Evolutionary conservation across 2,888 invertebrate genomes (phyloP).

Genomic region (Sthenelais limicola): DNA sequence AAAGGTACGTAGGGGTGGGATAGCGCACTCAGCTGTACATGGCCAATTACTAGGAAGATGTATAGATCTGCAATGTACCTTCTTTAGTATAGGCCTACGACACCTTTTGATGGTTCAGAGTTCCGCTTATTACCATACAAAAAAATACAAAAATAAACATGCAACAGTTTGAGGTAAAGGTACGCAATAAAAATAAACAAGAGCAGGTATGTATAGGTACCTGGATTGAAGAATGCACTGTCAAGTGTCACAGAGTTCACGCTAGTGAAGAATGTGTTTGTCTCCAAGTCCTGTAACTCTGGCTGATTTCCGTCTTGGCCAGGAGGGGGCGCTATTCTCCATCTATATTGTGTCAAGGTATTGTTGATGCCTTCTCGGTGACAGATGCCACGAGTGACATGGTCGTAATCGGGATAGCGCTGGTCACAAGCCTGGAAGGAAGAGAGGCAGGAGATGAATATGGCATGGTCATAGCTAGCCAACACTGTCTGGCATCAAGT

Average conservation of each 20-base stretch:
- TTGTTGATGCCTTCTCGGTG: slow-evolving; percentile 67
- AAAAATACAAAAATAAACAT: too few relatives aligned
- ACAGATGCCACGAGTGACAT: slow-evolving; percentile 63
- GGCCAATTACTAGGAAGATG: too few relatives aligned
- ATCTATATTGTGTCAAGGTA: slow-evolving; percentile 67
- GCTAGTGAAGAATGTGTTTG: slow-evolving; percentile 69
- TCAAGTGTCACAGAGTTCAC: slow-evolving; percentile 68
- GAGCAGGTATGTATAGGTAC: too few relatives aligned
- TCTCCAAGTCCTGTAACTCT: slow-evolving; percentile 64
- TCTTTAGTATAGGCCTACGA: too few relatives aligned
- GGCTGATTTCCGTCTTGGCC: slow-evolving; percentile 61
- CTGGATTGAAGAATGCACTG: slow-evolving; percentile 70
- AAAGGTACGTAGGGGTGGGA: too few relatives aligned
- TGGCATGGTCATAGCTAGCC: background rate
- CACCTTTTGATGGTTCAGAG: too few relatives aligned
- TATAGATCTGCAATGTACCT: too few relatives aligned
- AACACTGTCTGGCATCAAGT: background rate
- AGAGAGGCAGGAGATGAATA: background rate
- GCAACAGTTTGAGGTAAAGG: too few relatives aligned
- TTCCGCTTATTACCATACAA: too few relatives aligned
- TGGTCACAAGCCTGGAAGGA: slow-evolving; percentile 68
- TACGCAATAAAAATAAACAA: too few relatives aligned
- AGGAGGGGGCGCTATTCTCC: slow-evolving; percentile 69
- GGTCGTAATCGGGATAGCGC: slow-evolving; percentile 65
- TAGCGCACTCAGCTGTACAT: too few relatives aligned